Percentiles rank a stretch among this genome's conserved stretches.
Conservation (phyloP, 2,888 invertebrate genomes). For the Seira sanloemensis region DNA sequence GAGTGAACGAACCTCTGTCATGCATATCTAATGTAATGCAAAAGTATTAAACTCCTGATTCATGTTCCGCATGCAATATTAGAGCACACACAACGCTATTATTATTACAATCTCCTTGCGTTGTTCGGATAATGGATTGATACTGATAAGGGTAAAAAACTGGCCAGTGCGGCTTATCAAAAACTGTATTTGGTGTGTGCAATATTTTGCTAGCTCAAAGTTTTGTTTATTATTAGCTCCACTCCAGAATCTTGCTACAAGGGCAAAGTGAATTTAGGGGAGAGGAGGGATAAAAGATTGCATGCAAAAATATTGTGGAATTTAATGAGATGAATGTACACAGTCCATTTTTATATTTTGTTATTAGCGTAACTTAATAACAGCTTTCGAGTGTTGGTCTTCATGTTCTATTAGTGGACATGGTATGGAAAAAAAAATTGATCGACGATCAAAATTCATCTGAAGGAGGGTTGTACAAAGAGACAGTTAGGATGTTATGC, state of each 20-base stretch:
- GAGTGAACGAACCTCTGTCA: slow-evolving; percentile 7
- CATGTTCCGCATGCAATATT: slow-evolving; percentile 8
- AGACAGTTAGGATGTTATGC: neutral
- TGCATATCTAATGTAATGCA: neutral
- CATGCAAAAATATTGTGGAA: neutral
- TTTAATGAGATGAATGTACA: slow-evolving; percentile 10
- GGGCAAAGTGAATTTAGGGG: neutral
- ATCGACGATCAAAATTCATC: slow-evolving; percentile 13
- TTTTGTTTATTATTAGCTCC: slow-evolving; percentile 2
- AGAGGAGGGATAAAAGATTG: neutral
- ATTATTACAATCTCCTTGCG: slow-evolving; percentile 5
- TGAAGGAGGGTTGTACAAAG: neutral
- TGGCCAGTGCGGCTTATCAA: slow-evolving; percentile 11
- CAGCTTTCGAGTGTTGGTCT: slow-evolving; percentile 13
- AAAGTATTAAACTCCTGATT: no score
- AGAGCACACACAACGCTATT: slow-evolving; percentile 11
- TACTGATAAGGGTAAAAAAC: neutral
- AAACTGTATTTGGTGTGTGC: neutral
- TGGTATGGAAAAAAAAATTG: neutral
- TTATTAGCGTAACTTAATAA: slow-evolving; percentile 4
- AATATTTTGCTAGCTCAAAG: no score
- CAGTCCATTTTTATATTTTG: neutral
- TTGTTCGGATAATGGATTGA: slow-evolving; percentile 41
- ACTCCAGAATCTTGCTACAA: no score
- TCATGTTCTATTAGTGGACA: neutral